Percentiles rank a stretch among this genome's conserved stretches.
These are phyloP conservation scores for Nasonia longicornis DNA, from an alignment of 1,140 invertebrate genomes.

Conservation along the genomic window DNA sequence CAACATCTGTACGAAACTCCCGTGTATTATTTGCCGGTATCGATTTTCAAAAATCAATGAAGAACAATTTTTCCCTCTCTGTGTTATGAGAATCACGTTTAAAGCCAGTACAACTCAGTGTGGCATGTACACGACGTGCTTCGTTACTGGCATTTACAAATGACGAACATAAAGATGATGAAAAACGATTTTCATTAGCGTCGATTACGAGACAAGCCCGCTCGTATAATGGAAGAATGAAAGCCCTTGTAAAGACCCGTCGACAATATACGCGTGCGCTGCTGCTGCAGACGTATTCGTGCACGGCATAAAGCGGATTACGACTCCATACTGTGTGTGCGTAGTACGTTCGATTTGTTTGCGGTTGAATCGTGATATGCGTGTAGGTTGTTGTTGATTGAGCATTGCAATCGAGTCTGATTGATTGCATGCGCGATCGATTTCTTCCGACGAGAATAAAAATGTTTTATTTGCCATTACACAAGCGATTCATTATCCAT, in stretches of 20 bases:
- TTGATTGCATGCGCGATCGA: neutral
- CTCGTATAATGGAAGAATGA: neutral
- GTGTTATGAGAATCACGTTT: neutral
- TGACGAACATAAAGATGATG: constrained; percentile 18
- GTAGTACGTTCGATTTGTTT: neutral
- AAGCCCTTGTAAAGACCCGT: neutral
- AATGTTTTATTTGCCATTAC: no score
- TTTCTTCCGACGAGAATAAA: neutral
- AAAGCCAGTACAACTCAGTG: neutral
- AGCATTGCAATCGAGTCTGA: neutral
- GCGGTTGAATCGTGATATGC: neutral
- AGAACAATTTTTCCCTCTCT: no score
- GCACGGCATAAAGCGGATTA: constrained; percentile 2
- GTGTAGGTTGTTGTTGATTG: neutral
- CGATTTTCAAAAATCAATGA: no score
- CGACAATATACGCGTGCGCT: neutral
- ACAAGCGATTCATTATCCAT: neutral
- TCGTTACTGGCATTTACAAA: neutral
- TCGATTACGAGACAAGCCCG: neutral
- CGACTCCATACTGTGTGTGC: neutral
- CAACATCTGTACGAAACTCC: no score
- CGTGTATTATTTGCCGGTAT: no score
- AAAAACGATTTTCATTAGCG: constrained; percentile 21
- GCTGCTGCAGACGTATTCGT: neutral
- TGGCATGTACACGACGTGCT: neutral